Percentiles rank a stretch among this genome's conserved stretches.
Evolutionary conservation across 2,113 vertebrate genomes (phyloP).

Genomic region (Myotis davidii): DNA sequence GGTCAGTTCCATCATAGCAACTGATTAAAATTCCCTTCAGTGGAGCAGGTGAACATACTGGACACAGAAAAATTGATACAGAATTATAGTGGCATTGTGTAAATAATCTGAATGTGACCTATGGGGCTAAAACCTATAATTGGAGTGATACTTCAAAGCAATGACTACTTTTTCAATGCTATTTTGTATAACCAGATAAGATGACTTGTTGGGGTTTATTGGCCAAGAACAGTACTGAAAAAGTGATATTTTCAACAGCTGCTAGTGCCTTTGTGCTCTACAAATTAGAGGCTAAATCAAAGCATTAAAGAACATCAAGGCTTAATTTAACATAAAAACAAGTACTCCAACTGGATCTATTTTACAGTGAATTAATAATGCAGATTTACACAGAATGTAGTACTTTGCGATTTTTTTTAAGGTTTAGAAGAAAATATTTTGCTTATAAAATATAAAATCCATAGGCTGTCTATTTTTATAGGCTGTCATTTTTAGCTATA

Average conservation of each 20-base stretch:
- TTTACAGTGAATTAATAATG: conserved; percentile 88
- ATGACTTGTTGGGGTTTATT: conserved; percentile 87
- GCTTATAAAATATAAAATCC: conserved; percentile 73
- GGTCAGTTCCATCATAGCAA: conserved; percentile 90
- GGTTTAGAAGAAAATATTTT: conserved; percentile 69
- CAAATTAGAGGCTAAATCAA: conserved; percentile 90
- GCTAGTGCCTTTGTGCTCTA: conserved; percentile 88
- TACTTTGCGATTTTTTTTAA: conserved; percentile 78
- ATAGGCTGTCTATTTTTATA: not conserved
- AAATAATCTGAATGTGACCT: conserved; percentile 99
- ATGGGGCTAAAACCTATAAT: conserved; percentile 98
- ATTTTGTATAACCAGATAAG: conserved; percentile 89
- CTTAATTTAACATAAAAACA: conserved; percentile 91
- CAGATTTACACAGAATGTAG: conserved; percentile 84
- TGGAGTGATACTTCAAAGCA: conserved; percentile 99
- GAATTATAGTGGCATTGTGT: conserved; percentile 97
- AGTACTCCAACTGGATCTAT: conserved; percentile 87
- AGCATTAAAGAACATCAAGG: conserved; percentile 90
- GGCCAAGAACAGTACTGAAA: conserved; percentile 87
- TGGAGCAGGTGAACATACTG: conserved; percentile 88
- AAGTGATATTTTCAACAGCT: conserved; percentile 93
- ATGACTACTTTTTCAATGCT: conserved; percentile 92
- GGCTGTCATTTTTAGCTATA: not conserved
- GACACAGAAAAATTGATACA: conserved; percentile 93
- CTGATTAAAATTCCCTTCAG: conserved; percentile 91